phyloP scores from a whole-genome alignment of 2,113 vertebrate genomes.

The Gadus chalcogrammus region DNA sequence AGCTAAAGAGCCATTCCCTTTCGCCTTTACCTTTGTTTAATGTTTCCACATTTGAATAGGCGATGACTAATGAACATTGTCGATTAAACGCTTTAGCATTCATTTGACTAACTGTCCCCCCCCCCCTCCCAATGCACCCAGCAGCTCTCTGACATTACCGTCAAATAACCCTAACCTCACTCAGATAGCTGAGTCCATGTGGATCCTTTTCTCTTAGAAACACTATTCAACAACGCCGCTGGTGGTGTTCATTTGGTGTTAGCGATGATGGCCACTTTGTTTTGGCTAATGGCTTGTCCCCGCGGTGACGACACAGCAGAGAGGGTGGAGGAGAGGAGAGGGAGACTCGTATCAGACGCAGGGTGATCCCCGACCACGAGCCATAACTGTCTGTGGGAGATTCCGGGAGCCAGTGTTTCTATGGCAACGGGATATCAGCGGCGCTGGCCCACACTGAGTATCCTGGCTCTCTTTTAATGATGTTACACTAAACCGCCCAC shows the following conservation, averaged over 20 bases:
- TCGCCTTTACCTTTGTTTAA: background rate
- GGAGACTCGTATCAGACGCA: conserved; percentile 30
- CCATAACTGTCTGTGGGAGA: conserved; percentile 42
- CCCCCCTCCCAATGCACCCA: conserved; percentile 22
- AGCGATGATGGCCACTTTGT: too few relatives aligned
- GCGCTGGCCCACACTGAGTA: conserved; percentile 58
- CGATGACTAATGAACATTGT: too few relatives aligned
- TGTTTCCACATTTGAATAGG: background rate
- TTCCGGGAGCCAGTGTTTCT: conserved; percentile 66
- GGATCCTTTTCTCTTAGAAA: too few relatives aligned
- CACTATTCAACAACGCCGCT: too few relatives aligned
- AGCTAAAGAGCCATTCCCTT: background rate
- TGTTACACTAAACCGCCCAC: conserved; percentile 69
- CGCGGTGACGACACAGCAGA: too few relatives aligned
- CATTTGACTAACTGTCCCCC: background rate
- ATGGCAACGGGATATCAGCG: conserved; percentile 71
- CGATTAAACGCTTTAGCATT: too few relatives aligned
- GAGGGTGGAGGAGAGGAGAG: conserved; percentile 4
- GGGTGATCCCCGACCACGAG: conserved; percentile 26
- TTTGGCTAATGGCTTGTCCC: too few relatives aligned
- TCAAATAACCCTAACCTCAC: too few relatives aligned
- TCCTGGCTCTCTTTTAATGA: conserved; percentile 57
- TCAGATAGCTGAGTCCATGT: too few relatives aligned
- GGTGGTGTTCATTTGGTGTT: too few relatives aligned
- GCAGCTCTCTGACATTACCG: too few relatives aligned